Base-by-base conservation (phyloP, 2,113 vertebrate genomes). In the Nanorana parkeri region DNA sequence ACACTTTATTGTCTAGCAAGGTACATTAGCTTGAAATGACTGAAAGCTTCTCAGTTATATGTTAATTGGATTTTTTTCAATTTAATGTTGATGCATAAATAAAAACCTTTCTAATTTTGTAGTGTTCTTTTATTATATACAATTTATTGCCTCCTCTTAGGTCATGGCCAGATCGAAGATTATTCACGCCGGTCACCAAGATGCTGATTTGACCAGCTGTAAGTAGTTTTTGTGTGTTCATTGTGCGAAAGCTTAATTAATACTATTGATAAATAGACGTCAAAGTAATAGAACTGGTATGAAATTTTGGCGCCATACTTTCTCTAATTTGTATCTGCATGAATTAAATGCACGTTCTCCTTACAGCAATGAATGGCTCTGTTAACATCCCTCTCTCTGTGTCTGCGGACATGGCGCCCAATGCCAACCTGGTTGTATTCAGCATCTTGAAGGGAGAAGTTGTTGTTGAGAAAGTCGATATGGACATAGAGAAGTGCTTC, bases 401-500 rank as follows among this genome's bases (percentile, higher is more conserved):
- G 78, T 80, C 61, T 1, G 51, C 92, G 63, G 92, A 93, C 0
- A 76, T 96, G 81, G 85, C 87, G 13, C 93, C 95, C 23, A 55
- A 21, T 0, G n/a, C 93, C 41, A 85, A 88, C 29, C 0, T 97
- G 26, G 68, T 98, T n/a, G 83, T 89, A 1, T 97, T 96, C 24
- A 88, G 89, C 0, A 28, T 96, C 17, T 93, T 97, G 68, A 92
- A 93, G 58, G 87, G 58, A 17, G 92, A 89, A 5, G 86, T 97
- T 66, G 85, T 96, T 8, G 95, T 94, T 11, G 86, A 94, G 66
- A 94, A 86, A n/a, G 86, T 83, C 23, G 86, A 77, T 19, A 92
- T 97, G 79, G 6, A 19, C 4, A 88, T 88, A 0, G 85, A 96
- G 21, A 90, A 94, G 41, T 97, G 96, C 85, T 97, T 96, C 84